These are phyloP conservation scores for Trachymyrmex septentrionalis DNA, from an alignment of 1,140 invertebrate genomes.

Conservation along the genomic window DNA sequence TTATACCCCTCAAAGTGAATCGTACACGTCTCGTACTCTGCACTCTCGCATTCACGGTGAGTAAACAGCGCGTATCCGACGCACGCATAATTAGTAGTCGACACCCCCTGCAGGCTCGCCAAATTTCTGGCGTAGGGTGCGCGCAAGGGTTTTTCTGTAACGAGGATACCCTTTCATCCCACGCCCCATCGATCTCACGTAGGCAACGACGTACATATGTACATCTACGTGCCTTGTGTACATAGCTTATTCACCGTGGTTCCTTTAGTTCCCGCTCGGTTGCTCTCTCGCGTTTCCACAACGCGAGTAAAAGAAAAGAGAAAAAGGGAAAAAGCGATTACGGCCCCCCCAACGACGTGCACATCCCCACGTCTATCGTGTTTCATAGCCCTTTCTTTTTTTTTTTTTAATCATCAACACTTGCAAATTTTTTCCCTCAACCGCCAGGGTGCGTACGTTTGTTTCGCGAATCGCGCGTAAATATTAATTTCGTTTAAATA, in stretches of 20 bases:
- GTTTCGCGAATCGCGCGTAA: slow-evolving; percentile 26
- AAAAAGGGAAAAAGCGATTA: slow-evolving; percentile 35
- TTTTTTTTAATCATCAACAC: slow-evolving; percentile 54
- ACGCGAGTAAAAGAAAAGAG: slow-evolving; percentile 6
- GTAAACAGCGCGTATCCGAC: slow-evolving; percentile 83
- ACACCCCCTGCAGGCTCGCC: slow-evolving; percentile 74
- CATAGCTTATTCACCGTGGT: slow-evolving; percentile 66
- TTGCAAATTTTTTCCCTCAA: slow-evolving; percentile 25
- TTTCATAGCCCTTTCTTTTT: background rate
- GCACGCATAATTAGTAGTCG: slow-evolving; percentile 84
- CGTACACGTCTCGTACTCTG: slow-evolving; percentile 46
- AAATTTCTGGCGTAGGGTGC: slow-evolving; percentile 69
- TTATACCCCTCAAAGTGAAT: slow-evolving; percentile 64
- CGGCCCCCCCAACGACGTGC: slow-evolving; percentile 24
- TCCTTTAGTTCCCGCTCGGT: slow-evolving; percentile 54
- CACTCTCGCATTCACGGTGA: slow-evolving; percentile 81
- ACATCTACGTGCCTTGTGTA: slow-evolving; percentile 56
- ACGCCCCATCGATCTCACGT: slow-evolving; percentile 66
- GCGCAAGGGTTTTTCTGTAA: slow-evolving; percentile 64
- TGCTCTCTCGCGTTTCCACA: slow-evolving; percentile 47
- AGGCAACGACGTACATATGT: slow-evolving; percentile 61
- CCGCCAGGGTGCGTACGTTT: background rate
- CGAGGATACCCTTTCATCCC: slow-evolving; percentile 75
- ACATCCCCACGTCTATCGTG: slow-evolving; percentile 36
- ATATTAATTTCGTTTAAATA: slow-evolving; percentile 52